Percentiles rank a stretch among this genome's conserved stretches.
Evolutionary conservation across 2,888 invertebrate genomes (phyloP).

Genomic region (Drosophila borborema): DNA sequence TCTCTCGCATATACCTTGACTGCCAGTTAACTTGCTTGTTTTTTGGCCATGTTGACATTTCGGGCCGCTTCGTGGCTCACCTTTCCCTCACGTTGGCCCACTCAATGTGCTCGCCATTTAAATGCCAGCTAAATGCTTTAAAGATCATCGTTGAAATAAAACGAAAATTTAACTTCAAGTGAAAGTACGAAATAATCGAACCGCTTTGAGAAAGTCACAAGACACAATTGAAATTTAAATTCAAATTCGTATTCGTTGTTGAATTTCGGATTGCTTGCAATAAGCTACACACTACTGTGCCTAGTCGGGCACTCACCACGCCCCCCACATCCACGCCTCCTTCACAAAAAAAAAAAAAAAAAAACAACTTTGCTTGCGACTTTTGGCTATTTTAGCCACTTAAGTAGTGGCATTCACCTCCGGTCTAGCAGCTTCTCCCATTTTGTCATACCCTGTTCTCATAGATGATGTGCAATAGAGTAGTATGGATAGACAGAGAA

Average conservation of each 20-base stretch:
- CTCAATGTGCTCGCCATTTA: constrained; percentile 55
- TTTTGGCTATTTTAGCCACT: constrained; percentile 70
- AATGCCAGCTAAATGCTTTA: constrained; percentile 54
- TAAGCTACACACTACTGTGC: constrained; percentile 21
- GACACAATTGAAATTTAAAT: constrained; percentile 58
- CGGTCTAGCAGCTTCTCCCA: constrained; percentile 47
- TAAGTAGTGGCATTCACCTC: constrained; percentile 76
- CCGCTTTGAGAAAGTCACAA: constrained; percentile 69
- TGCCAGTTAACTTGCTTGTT: constrained; percentile 22
- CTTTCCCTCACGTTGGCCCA: constrained; percentile 56
- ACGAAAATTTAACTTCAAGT: constrained; percentile 58
- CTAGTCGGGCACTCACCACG: constrained; percentile 13
- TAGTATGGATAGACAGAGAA: not conserved
- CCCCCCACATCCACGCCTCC: not conserved
- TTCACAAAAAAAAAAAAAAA: not conserved
- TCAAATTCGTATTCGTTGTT: constrained; percentile 26
- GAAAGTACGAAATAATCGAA: constrained; percentile 71
- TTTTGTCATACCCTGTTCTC: constrained; percentile 29
- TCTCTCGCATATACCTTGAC: not conserved
- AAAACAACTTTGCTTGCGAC: constrained; percentile 35
- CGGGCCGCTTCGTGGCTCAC: constrained; percentile 15
- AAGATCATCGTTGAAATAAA: constrained; percentile 51
- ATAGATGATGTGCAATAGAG: not conserved
- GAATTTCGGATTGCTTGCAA: not conserved
- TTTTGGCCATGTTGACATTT: constrained; percentile 52